A percentile compares a stretch with the other conserved stretches of the same genome.
Conservation (phyloP, 2,888 invertebrate species). For the Nymphalis c-album region DNA sequence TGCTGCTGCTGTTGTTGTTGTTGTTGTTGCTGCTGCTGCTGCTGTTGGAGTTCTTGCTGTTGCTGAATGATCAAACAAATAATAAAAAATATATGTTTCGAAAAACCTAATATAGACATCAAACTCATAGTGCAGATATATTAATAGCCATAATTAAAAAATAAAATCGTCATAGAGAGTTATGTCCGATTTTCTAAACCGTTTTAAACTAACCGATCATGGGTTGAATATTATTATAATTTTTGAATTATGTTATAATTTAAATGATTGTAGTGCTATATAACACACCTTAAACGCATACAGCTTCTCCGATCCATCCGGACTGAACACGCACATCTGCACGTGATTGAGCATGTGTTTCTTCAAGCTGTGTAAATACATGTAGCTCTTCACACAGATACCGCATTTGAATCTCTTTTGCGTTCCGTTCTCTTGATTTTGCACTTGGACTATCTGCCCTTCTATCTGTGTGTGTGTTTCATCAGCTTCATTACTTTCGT, state of each 20-base stretch:
- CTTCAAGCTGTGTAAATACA: conserved; percentile 74
- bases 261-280: too few species aligned
- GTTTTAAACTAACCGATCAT: too few species aligned
- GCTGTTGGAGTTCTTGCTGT: conserved; percentile 43
- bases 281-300: conserved; percentile 40
- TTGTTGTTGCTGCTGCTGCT: conserved; percentile 49
- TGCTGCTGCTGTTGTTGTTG: conserved; percentile 60
- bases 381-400: conserved; percentile 73
- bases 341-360: conserved; percentile 74
- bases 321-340: conserved; percentile 50
- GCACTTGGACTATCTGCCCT: conserved; percentile 9
- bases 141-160: too few species aligned
- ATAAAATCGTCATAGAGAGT: too few species aligned
- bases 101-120: too few species aligned
- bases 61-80: too few species aligned
- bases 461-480: conserved; percentile 16
- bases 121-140: too few species aligned
- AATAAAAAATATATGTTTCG: too few species aligned
- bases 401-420: conserved; percentile 71
- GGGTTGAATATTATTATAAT: too few species aligned
- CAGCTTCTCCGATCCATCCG: conserved; percentile 41
- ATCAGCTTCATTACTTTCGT: conserved; percentile 14
- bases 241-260: too few species aligned
- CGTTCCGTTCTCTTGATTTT: conserved; percentile 19
- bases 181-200: too few species aligned